Evolutionary conservation across 2,113 vertebrate genomes (phyloP).

Genomic region (Seriola dumerili): DNA sequence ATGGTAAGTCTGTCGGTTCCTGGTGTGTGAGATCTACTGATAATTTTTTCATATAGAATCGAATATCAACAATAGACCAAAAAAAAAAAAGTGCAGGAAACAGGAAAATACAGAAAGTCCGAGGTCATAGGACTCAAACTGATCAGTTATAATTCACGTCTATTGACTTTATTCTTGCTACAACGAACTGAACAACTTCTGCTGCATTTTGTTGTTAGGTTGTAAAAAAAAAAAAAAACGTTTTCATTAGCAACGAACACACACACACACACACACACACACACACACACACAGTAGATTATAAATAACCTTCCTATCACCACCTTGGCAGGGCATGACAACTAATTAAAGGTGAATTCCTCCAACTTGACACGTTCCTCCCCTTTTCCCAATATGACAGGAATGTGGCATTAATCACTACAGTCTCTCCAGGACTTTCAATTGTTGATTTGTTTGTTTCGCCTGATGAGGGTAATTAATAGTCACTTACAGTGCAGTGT

Average conservation of each 20-base stretch:
- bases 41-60: too few species aligned
- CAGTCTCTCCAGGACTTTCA: conserved; percentile 21
- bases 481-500: conserved; percentile 28
- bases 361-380: neutral
- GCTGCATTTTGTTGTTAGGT: conserved; percentile 14
- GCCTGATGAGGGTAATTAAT: conserved; percentile 51
- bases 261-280: neutral
- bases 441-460: conserved; percentile 43
- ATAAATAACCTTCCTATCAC: conserved; percentile 19
- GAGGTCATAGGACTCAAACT: neutral
- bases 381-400: conserved; percentile 23
- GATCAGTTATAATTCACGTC: neutral
- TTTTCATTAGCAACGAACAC: neutral
- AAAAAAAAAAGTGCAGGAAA: too few species aligned
- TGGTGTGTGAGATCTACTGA: too few species aligned
- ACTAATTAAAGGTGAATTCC: conserved; percentile 42
- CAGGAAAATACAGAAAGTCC: too few species aligned
- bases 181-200: neutral
- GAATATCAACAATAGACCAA: too few species aligned
- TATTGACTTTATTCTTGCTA: neutral
- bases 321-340: neutral
- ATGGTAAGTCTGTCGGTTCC: too few species aligned
- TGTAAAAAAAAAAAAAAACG: neutral
- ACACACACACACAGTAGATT: neutral
- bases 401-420: conserved; percentile 42